Evolutionary conservation across 2,113 vertebrate species (phyloP).

Genomic region (Strix aluco): DNA sequence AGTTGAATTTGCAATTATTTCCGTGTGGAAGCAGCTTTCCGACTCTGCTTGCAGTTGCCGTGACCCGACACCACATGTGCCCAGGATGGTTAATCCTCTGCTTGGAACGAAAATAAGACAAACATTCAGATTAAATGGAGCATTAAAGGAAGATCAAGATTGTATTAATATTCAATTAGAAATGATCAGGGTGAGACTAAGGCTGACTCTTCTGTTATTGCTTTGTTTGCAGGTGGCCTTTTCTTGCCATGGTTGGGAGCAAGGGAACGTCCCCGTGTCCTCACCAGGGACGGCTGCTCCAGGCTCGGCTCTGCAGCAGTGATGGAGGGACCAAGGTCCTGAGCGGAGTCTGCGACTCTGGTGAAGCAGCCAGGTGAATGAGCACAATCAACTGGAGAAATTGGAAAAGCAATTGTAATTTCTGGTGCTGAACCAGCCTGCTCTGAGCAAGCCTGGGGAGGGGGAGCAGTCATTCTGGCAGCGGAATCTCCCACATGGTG

Average conservation of each 20-base stretch:
- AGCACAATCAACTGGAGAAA: accelerated
- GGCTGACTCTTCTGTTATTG: background rate
- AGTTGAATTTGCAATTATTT: background rate
- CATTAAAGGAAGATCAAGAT: background rate
- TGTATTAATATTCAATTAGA: background rate
- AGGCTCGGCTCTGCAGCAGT: accelerated
- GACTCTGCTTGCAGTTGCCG: background rate
- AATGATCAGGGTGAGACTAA: background rate
- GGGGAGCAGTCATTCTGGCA: accelerated
- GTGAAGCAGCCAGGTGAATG: accelerated
- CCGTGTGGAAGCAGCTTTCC: background rate
- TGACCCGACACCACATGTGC: background rate
- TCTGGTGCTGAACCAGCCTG: background rate
- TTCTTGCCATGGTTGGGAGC: background rate
- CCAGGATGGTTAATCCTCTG: background rate
- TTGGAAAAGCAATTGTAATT: background rate
- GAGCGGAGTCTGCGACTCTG: accelerated
- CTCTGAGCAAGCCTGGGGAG: background rate
- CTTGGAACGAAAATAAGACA: background rate
- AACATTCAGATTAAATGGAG: background rate
- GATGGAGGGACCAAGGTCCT: background rate
- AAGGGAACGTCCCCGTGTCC: accelerated
- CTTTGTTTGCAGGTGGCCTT: background rate
- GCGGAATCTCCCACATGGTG: accelerated
- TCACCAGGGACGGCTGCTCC: background rate